These are phyloP conservation scores for Nasonia giraulti DNA, from an alignment of 1,140 invertebrate genomes.

Conservation along the genomic window DNA sequence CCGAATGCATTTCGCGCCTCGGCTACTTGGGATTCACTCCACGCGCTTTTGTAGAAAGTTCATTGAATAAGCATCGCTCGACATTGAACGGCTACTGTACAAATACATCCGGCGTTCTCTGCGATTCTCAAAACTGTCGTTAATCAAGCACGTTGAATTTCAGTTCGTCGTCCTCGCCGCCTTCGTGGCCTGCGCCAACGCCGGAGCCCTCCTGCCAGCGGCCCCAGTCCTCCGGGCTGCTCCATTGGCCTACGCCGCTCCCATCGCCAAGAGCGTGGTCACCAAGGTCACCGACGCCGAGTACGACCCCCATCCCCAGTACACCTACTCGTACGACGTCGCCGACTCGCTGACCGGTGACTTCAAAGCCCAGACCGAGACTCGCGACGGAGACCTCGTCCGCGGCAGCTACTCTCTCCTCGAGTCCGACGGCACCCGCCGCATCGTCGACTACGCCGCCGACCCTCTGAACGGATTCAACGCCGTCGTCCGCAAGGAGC, in stretches of 20 bases:
- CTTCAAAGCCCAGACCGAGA: conserved; percentile 74
- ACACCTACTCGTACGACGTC: conserved; percentile 76
- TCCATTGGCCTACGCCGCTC: conserved; percentile 50
- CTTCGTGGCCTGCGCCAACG: conserved; percentile 68
- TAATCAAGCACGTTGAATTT: background rate
- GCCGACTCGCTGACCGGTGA: conserved; percentile 75
- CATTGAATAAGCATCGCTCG: too few species aligned
- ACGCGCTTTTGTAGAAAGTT: too few species aligned
- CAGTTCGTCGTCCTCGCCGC: conserved; percentile 72
- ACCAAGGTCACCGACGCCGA: conserved; percentile 61
- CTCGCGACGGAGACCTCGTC: conserved; percentile 75
- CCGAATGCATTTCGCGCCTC: too few species aligned
- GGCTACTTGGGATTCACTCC: too few species aligned
- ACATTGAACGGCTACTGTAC: too few species aligned
- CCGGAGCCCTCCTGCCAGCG: conserved; percentile 59
- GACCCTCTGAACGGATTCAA: conserved; percentile 75
- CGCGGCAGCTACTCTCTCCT: conserved; percentile 76
- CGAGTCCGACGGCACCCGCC: conserved; percentile 62
- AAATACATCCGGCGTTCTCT: too few species aligned
- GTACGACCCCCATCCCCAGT: conserved; percentile 75
- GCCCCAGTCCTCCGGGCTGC: conserved; percentile 56
- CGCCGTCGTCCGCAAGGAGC: conserved; percentile 76
- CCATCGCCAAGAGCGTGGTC: conserved; percentile 54
- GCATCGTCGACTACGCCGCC: conserved; percentile 66
- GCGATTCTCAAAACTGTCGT: too few species aligned